phyloP scores from a whole-genome alignment of 2,888 invertebrate genomes.

The Xestoiulus laeticollis region DNA sequence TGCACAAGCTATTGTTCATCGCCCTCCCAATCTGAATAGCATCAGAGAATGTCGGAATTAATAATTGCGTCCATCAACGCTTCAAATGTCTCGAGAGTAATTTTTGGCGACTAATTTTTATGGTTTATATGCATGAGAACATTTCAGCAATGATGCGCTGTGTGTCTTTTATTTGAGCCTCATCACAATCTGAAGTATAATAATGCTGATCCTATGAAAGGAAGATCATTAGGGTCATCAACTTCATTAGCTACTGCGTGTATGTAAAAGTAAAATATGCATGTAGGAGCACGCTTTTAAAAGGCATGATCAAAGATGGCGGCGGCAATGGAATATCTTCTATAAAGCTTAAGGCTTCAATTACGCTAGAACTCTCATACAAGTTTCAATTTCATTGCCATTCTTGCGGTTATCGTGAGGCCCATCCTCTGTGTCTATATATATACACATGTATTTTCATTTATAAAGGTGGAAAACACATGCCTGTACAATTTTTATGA shows the following conservation, averaged over 20 bases:
- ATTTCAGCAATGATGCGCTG: neutral
- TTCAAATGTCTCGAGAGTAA: neutral
- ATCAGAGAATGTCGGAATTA: too few species aligned
- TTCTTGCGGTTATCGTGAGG: slow-evolving; percentile 6
- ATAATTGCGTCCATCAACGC: too few species aligned
- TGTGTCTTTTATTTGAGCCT: neutral
- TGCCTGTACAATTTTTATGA: neutral
- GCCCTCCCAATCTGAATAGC: neutral
- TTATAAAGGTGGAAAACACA: slow-evolving; percentile 20
- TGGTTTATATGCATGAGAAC: neutral
- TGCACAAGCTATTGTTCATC: slow-evolving; percentile 22
- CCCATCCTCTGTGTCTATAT: neutral
- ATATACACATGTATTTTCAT: neutral
- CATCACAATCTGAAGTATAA: neutral
- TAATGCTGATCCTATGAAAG: neutral
- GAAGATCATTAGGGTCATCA: neutral
- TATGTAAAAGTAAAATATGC: neutral
- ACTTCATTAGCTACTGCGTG: neutral
- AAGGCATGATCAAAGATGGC: neutral
- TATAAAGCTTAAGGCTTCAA: neutral
- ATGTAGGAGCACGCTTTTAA: neutral
- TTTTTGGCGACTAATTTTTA: slow-evolving; percentile 21
- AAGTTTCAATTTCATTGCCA: slow-evolving; percentile 20
- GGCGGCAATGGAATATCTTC: neutral
- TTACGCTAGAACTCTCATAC: neutral